Conservation (phyloP, 1,140 invertebrate genomes). For the Lutraria rhynchaena region DNA sequence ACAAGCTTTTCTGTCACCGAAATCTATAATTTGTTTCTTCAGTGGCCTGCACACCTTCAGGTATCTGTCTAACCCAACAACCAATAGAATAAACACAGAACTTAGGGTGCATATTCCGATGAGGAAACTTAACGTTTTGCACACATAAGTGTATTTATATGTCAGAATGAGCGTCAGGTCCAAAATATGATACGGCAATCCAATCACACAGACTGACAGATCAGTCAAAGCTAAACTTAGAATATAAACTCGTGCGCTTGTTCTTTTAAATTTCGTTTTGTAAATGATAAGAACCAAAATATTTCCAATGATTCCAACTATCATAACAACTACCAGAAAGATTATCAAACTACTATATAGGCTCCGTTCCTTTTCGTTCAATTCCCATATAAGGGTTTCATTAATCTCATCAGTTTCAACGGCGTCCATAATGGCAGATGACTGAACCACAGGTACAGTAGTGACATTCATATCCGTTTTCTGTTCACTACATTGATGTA, state of each 20-base stretch:
- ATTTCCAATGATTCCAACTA: slow-evolving; percentile 67
- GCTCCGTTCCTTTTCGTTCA: slow-evolving; percentile 27
- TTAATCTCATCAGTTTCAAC: neutral
- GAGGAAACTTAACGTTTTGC: slow-evolving; percentile 62
- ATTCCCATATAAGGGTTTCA: neutral
- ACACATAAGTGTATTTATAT: slow-evolving; percentile 53
- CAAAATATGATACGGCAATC: slow-evolving; percentile 68
- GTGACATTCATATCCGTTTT: too few relatives aligned
- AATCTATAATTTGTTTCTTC: slow-evolving; percentile 61
- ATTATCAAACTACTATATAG: slow-evolving; percentile 59
- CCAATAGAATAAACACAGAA: slow-evolving; percentile 66
- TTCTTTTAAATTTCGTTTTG: slow-evolving; percentile 55
- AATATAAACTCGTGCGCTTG: slow-evolving; percentile 68
- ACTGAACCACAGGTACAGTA: too few relatives aligned
- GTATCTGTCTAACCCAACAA: slow-evolving; percentile 69
- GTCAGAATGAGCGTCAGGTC: slow-evolving; percentile 66
- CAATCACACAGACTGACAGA: slow-evolving; percentile 64
- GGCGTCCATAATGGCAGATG: too few relatives aligned
- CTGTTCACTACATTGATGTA: too few relatives aligned
- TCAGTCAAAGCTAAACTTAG: slow-evolving; percentile 66
- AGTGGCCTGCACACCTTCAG: slow-evolving; percentile 68
- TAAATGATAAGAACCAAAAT: slow-evolving; percentile 65
- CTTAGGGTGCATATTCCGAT: slow-evolving; percentile 63
- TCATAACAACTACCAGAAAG: slow-evolving; percentile 55
- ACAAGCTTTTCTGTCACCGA: slow-evolving; percentile 56